Evolutionary conservation across 2,888 invertebrate species (phyloP).

Genomic region (Melieria crassipennis): DNA sequence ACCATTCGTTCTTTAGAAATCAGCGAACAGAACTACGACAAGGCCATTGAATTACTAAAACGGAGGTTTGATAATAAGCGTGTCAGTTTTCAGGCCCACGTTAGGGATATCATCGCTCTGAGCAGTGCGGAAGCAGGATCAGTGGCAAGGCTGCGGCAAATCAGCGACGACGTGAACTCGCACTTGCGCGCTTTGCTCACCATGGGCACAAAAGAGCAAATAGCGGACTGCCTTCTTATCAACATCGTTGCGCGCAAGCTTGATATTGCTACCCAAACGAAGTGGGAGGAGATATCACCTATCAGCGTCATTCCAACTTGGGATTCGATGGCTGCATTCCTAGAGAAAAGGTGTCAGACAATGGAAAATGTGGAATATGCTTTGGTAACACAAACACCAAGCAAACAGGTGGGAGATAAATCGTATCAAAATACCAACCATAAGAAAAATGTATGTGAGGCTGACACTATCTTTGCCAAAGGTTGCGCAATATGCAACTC

Average conservation of each 20-base stretch:
- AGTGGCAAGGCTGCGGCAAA: slow-evolving; percentile 26
- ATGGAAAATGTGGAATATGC: slow-evolving; percentile 34
- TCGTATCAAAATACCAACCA: slow-evolving; percentile 4
- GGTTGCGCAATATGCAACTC: slow-evolving; percentile 29
- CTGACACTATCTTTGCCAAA: slow-evolving; percentile 22
- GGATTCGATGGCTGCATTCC: not conserved
- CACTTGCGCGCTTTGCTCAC: slow-evolving; percentile 33
- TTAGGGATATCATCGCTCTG: slow-evolving; percentile 36
- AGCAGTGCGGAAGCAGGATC: slow-evolving; percentile 32
- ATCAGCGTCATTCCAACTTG: not conserved
- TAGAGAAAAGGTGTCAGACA: slow-evolving; percentile 24
- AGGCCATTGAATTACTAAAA: slow-evolving; percentile 39
- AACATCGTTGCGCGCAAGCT: slow-evolving; percentile 25
- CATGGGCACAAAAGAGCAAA: slow-evolving; percentile 33
- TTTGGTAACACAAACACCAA: slow-evolving; percentile 29
- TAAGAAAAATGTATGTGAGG: not conserved
- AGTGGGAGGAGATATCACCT: slow-evolving; percentile 31
- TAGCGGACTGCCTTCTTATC: slow-evolving; percentile 30
- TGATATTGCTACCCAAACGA: slow-evolving; percentile 21
- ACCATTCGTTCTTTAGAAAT: slow-evolving; percentile 31
- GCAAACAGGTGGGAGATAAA: slow-evolving; percentile 35
- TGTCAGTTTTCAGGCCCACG: slow-evolving; percentile 37
- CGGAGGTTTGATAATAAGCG: slow-evolving; percentile 43
- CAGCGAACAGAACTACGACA: slow-evolving; percentile 40
- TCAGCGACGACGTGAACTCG: slow-evolving; percentile 29